Base-by-base conservation (phyloP, 2,888 invertebrate genomes). In the Rhimphoctona megacephalus region DNA sequence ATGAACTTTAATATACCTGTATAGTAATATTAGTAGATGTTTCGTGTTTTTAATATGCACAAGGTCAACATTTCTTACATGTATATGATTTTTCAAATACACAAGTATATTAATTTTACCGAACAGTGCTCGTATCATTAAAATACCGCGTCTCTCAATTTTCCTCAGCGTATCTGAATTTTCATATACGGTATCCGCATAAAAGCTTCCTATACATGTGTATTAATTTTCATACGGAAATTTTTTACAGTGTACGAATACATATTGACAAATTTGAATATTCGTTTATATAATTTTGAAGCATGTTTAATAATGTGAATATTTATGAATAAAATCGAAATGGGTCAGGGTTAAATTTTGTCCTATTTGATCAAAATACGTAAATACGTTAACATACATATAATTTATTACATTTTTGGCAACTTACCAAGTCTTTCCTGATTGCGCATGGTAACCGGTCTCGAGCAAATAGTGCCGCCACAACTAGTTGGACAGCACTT, bases 401-500 rank as follows among this genome's bases (percentile, higher is more conserved):
- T 61, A 30, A 30, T n/a, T n/a, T 7, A 39, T n/a, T 1, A 39
- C 9, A 30, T 67, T 22, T 30, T n/a, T 39, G n/a, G 52, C 22
- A 36, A 70, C 87, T 88, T 73, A 92, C 92, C 90, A 64, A 74
- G 66, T 81, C 80, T 83, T 81, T 85, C 49, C 1, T 88, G 85
- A 83, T 83, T 83, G 64, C 91, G 90, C 90, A 89, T 91, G 5
- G 94, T 94, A n/a, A 94, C 93, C 5, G 94, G 94, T 77, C 86
- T 88, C 9, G 92, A 91, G 84, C 94, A 95, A 67, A 93, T 87
- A 3, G 90, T 89, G n/a, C 94, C 94, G 4, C 94, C 94, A 86
- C 94, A 94, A 70, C 83, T 90, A 3, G 94, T 95, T 7, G 92
- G 91, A 83, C 94, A 95, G 84, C 94, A 95, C 89, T 94, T 94